These are phyloP conservation scores for Melitaea cinxia DNA, from an alignment of 1,140 invertebrate species.

Conservation along the genomic window DNA sequence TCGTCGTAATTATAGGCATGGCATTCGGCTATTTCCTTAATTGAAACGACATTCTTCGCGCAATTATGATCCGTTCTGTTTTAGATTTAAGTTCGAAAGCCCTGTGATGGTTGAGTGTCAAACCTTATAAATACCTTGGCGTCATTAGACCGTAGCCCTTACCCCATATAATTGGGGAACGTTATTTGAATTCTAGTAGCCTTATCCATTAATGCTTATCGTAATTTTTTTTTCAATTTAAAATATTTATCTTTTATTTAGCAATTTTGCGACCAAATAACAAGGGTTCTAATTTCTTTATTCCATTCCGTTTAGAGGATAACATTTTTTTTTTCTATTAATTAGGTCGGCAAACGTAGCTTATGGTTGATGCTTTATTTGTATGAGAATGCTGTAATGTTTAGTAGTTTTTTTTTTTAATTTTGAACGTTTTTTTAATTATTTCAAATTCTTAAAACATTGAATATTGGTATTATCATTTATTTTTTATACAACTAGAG, in stretches of 20 bases:
- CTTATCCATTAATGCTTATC: conserved; percentile 12
- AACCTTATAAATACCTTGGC: conserved; percentile 21
- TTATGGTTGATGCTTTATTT: too few relatives aligned
- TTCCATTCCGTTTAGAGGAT: too few relatives aligned
- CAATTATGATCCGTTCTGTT: background rate
- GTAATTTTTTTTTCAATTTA: background rate
- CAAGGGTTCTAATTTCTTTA: too few relatives aligned
- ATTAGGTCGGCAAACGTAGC: too few relatives aligned
- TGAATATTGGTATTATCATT: too few relatives aligned
- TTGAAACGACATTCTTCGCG: background rate
- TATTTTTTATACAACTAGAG: too few relatives aligned
- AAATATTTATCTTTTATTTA: background rate
- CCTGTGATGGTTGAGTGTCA: conserved; percentile 5
- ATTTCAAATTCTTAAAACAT: too few relatives aligned
- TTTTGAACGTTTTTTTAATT: too few relatives aligned
- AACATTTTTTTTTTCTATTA: too few relatives aligned
- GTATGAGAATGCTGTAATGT: too few relatives aligned
- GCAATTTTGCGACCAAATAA: too few relatives aligned
- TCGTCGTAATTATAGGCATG: conserved; percentile 15
- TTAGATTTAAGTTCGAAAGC: background rate
- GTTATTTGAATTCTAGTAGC: conserved; percentile 30
- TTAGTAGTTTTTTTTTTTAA: too few relatives aligned
- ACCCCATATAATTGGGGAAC: conserved; percentile 27
- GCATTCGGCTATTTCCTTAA: conserved; percentile 22
- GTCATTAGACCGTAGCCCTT: conserved; percentile 24